A percentile compares a stretch with the other conserved stretches of the same genome.
Evolutionary conservation across 2,888 invertebrate genomes (phyloP).

Genomic region (Apantesis nais): DNA sequence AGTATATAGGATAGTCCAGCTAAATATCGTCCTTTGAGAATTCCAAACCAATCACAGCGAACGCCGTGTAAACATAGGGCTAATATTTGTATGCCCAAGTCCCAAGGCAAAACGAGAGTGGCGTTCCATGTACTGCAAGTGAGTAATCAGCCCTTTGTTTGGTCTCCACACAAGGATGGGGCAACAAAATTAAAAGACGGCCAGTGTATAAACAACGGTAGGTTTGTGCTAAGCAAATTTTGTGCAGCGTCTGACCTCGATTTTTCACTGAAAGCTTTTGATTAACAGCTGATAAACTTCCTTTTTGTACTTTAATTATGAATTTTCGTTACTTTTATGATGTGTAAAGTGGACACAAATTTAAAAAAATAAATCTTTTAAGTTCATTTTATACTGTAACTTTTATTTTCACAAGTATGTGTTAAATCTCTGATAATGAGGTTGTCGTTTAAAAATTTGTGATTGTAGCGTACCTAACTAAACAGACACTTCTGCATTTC

Average conservation of each 20-base stretch:
- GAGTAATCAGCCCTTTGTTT: conserved; percentile 65
- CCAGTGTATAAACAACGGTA: conserved; percentile 51
- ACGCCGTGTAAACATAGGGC: not conserved
- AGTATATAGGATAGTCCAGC: not conserved
- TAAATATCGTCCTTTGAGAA: not conserved
- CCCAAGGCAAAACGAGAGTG: conserved; percentile 67
- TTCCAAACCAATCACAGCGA: conserved; percentile 15
- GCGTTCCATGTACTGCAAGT: conserved; percentile 66
- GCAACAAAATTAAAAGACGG: conserved; percentile 58
- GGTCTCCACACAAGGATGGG: conserved; percentile 52
- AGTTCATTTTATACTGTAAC: not conserved
- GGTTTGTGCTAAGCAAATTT: conserved; percentile 54
- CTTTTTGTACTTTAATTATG: conserved; percentile 43
- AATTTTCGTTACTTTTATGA: conserved; percentile 33
- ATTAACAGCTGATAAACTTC: conserved; percentile 48
- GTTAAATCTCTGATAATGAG: not conserved
- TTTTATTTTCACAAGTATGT: not conserved
- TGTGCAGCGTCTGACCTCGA: conserved; percentile 56
- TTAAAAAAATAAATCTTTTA: conserved; percentile 13
- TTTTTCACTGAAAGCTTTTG: conserved; percentile 49
- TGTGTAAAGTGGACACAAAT: conserved; percentile 5
- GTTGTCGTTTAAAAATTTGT: not conserved
- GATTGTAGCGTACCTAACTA: not conserved
- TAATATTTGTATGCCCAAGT: conserved; percentile 44
- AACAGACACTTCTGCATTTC: not conserved